Conservation (phyloP, 2,113 vertebrate species). For the Xenopus laevis region DNA sequence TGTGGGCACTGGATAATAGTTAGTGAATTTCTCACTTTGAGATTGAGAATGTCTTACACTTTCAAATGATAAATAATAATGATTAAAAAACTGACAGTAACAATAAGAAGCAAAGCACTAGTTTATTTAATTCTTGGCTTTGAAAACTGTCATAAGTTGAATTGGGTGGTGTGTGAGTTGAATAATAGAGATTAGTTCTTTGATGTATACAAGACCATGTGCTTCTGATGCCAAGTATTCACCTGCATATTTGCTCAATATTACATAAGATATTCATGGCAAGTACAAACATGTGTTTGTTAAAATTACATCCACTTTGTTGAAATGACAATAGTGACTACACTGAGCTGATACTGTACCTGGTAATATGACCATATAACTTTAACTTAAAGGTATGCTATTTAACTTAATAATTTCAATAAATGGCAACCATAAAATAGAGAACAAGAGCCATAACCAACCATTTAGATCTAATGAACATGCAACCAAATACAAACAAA, state of each 20-base stretch:
- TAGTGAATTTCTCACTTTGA: slow-evolving; percentile 52
- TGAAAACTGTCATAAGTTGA: slow-evolving; percentile 22
- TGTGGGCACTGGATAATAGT: slow-evolving; percentile 98
- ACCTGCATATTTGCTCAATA: neutral
- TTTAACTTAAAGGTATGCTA: no score
- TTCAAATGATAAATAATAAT: no score
- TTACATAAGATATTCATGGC: slow-evolving; percentile 6
- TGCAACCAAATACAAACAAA: no score
- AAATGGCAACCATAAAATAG: no score
- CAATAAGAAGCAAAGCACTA: slow-evolving; percentile 28
- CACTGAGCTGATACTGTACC: no score
- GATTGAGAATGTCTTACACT: neutral
- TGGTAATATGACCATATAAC: no score
- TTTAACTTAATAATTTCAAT: no score
- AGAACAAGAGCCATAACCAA: no score
- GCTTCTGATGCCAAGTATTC: slow-evolving; percentile 1
- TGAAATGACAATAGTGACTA: no score
- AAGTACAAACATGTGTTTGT: neutral
- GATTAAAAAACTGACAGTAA: slow-evolving; percentile 19
- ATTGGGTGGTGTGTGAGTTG: slow-evolving; percentile 34
- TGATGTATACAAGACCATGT: slow-evolving; percentile 14
- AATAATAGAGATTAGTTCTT: slow-evolving; percentile 34
- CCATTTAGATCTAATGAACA: no score
- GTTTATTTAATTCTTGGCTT: slow-evolving; percentile 18
- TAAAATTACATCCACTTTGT: neutral